Percentiles rank a stretch among this genome's conserved stretches.
phyloP scores from a whole-genome alignment of 2,797 vertebrate species.

The Pseudopleuronectes americanus region DNA sequence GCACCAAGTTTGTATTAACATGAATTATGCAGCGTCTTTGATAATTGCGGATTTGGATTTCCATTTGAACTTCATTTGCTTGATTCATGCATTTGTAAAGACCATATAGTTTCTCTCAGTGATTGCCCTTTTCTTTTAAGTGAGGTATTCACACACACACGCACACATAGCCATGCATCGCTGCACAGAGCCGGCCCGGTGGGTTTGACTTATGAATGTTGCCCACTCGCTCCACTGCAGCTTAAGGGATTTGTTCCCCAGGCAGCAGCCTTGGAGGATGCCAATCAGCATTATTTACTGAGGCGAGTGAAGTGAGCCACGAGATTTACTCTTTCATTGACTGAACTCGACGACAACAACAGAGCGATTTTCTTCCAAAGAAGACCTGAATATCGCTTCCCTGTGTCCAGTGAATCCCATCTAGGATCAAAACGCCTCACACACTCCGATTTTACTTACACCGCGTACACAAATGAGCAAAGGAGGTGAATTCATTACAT shows the following conservation, averaged over 20 bases:
- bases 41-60: not conserved
- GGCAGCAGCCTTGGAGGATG: constrained; percentile 48
- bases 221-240: constrained; percentile 41
- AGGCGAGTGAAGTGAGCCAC: constrained; percentile 28
- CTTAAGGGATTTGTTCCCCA: constrained; percentile 66
- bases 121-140: constrained; percentile 5
- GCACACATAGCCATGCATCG: constrained; percentile 22
- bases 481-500: too few species aligned
- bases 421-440: not conserved
- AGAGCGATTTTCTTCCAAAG: not conserved
- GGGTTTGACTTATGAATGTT: constrained; percentile 47
- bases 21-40: not conserved
- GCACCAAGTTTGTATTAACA: not conserved
- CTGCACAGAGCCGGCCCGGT: constrained; percentile 26
- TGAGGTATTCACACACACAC: constrained; percentile 3
- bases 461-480: too few species aligned
- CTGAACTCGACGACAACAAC: constrained; percentile 15
- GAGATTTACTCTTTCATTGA: constrained; percentile 43
- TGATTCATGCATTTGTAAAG: not conserved
- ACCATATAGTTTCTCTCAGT: not conserved
- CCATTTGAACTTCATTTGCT: not conserved
- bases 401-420: not conserved
- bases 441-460: too few species aligned
- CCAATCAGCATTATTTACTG: constrained; percentile 57
- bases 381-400: not conserved